Evolutionary conservation across 1,140 invertebrate species (phyloP), one percentile per base, ranked within the genome.

Genomic region (Drosophila busckii): DNA sequence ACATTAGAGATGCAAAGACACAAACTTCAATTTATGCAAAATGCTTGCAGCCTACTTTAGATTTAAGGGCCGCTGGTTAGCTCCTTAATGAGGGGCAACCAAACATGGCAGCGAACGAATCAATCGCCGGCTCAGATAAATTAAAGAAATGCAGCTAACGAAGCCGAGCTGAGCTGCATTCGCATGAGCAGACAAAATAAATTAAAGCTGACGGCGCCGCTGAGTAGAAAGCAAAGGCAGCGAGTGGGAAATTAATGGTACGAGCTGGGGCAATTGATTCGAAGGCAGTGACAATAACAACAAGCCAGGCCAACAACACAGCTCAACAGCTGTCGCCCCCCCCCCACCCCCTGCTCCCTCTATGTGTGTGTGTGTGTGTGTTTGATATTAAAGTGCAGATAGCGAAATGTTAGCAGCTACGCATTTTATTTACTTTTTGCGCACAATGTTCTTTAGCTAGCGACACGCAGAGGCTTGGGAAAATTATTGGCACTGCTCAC

Each of bases 161-260:
- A n/a, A n/a, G n/a, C 2, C 9, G 41, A 29, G 26, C 7, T 4
- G 22, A 26, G 26, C 34, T 42, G 49, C 38, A 32, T 53, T 70
- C 55, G 68, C 68, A 69, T 69, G 68, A 65, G 66, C 32, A 69
- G 45, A 65, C 66, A 69, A 71, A 65, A 71, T 69, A 71, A 71
- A 71, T 71, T 69, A 71, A 71, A 69, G 65, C 61, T n/a, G 55
- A 59, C 63, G 34, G 48, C 52, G 58, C 28, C 28, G 42, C 60
- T 48, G 19, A 7, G 55, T 28, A 37, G 22, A 34, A 59, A 42
- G 46, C 54, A 17, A 44, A 50, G 35, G 35, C 40, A 52, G 34
- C 23, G 44, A 40, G 42, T 66, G 42, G 40, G 52, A 66, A 66
- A 66, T 66, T 56, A 66, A 66, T 66, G 50, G 63, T 55, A 64